These are phyloP conservation scores for Acridotheres tristis DNA, from an alignment of 2,797 vertebrate genomes.

Conservation along the genomic window DNA sequence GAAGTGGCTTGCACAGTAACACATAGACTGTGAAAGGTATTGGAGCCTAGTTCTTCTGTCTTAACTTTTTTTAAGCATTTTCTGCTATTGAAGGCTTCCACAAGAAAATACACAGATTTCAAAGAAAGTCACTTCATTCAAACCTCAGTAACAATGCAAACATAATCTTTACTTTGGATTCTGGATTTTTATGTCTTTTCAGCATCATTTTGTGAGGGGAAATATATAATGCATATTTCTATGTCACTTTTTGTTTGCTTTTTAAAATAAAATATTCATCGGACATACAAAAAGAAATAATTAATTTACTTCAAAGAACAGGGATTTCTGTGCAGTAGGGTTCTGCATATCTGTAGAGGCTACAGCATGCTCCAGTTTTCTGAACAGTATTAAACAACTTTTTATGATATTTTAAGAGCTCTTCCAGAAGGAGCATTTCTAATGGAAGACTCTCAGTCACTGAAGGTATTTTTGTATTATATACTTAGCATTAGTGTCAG, in stretches of 20 bases:
- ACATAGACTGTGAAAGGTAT: background rate
- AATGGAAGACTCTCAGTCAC: background rate
- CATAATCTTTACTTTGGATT: background rate
- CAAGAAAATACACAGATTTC: background rate
- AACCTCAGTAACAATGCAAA: background rate
- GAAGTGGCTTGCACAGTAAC: background rate
- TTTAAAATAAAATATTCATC: background rate
- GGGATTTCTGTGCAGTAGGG: background rate
- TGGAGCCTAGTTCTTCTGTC: background rate
- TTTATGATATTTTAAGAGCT: slow-evolving; percentile 11
- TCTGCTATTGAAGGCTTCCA: background rate
- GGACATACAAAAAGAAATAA: background rate
- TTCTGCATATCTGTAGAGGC: background rate
- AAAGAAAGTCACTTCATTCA: background rate
- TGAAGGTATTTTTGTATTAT: background rate
- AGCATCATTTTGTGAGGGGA: background rate
- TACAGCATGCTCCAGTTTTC: background rate
- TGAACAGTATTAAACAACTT: background rate
- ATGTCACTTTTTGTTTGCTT: background rate
- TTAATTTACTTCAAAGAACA: slow-evolving; percentile 16
- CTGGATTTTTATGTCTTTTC: background rate
- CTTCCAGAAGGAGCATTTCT: background rate
- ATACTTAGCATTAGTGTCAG: background rate
- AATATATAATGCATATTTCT: background rate
- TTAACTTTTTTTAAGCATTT: background rate